A percentile compares a stretch with the other conserved stretches of the same genome.
phyloP scores from a whole-genome alignment of 1,140 invertebrate species.

The Diachasmimorpha longicaudata region DNA sequence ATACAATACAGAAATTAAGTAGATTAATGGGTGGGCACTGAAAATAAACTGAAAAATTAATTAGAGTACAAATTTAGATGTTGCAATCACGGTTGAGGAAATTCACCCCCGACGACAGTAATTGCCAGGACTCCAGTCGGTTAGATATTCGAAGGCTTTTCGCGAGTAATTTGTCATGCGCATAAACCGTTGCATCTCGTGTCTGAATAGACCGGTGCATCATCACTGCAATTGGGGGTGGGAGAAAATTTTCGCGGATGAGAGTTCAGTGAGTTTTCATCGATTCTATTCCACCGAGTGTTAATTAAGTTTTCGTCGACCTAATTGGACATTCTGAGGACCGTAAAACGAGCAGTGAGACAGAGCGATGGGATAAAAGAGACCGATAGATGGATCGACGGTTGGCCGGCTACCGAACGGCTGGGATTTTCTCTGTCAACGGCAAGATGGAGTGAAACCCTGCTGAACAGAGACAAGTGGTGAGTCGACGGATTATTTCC shows the following conservation, averaged over 20 bases:
- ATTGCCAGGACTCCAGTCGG: not conserved
- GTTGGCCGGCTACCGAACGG: slow-evolving; percentile 33
- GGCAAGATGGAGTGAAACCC: slow-evolving; percentile 62
- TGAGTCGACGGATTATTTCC: slow-evolving; percentile 57
- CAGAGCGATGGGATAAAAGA: not conserved
- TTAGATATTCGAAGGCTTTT: not conserved
- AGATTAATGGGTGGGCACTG: not conserved
- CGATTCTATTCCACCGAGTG: slow-evolving; percentile 31
- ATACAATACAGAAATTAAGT: not conserved
- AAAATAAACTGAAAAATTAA: not conserved
- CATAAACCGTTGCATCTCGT: not conserved
- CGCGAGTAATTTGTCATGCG: not conserved
- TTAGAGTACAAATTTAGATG: not conserved
- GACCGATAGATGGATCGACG: slow-evolving; percentile 35
- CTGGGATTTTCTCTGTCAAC: slow-evolving; percentile 61
- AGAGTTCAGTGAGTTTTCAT: slow-evolving; percentile 36
- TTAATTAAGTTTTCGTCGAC: slow-evolving; percentile 59
- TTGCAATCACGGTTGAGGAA: not conserved
- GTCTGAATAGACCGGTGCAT: not conserved
- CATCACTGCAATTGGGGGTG: not conserved
- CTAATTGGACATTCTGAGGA: slow-evolving; percentile 52
- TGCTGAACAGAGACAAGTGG: slow-evolving; percentile 56
- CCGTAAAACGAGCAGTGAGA: slow-evolving; percentile 18
- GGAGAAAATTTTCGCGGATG: not conserved
- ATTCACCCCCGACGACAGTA: not conserved